Percentiles rank a stretch among this genome's conserved stretches.
phyloP scores from a whole-genome alignment of 2,113 vertebrate species.

The Chiloscyllium plagiosum region DNA sequence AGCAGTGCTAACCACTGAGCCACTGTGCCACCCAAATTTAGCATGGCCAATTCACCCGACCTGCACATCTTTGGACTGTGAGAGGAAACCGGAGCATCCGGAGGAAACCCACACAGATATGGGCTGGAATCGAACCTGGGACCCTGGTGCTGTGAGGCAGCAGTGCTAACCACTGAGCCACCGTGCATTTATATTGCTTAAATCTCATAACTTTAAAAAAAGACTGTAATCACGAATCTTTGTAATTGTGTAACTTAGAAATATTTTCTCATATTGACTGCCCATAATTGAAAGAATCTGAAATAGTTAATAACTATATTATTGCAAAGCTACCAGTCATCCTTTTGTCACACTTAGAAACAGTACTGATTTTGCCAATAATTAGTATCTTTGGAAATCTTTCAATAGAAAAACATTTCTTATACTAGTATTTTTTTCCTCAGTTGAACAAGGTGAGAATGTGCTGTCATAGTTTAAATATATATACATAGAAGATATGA shows the following conservation, averaged over 20 bases:
- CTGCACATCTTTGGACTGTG: too few relatives aligned
- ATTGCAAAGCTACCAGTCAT: not conserved
- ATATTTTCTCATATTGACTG: not conserved
- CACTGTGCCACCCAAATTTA: too few relatives aligned
- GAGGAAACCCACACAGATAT: too few relatives aligned
- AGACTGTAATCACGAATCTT: not conserved
- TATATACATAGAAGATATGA: not conserved
- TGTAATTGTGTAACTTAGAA: not conserved
- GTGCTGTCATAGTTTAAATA: not conserved
- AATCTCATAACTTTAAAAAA: not conserved
- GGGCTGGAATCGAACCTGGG: too few relatives aligned
- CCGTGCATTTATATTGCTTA: not conserved
- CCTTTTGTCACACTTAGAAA: not conserved
- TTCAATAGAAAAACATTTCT: not conserved
- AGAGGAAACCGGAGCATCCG: too few relatives aligned
- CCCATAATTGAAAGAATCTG: not conserved
- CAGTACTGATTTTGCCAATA: not conserved
- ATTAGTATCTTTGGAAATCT: not conserved
- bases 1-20: too few relatives aligned
- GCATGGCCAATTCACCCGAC: too few relatives aligned
- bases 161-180: too few relatives aligned
- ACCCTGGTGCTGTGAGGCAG: too few relatives aligned
- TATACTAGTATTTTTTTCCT: not conserved
- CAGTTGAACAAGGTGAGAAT: not conserved
- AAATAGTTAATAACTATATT: not conserved